Conservation (phyloP, 2,797 vertebrate genomes). For the Gallirallus australis region DNA sequence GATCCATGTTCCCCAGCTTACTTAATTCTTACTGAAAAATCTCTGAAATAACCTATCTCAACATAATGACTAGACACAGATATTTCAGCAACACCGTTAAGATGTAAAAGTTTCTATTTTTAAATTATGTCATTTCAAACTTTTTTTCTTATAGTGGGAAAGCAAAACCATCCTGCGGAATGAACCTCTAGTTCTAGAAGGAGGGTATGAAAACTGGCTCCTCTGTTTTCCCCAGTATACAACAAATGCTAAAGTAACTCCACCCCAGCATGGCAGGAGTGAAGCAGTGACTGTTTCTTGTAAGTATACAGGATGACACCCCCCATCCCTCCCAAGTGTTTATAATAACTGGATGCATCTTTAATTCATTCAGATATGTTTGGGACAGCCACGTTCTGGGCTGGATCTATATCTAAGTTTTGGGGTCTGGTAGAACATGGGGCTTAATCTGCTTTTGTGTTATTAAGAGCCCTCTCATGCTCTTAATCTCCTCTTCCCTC, state of each 20-base stretch:
- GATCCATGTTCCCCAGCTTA: not conserved
- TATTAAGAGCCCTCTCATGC: not conserved
- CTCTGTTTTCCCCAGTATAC: conserved; percentile 96
- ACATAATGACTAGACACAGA: not conserved
- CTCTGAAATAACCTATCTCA: not conserved
- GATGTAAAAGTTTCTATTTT: not conserved
- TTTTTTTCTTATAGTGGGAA: conserved; percentile 89
- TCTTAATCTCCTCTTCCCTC: not conserved
- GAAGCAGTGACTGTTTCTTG: conserved; percentile 86
- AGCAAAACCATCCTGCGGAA: conserved; percentile 89
- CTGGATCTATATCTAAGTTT: not conserved
- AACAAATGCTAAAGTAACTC: conserved; percentile 91
- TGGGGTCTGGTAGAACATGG: not conserved
- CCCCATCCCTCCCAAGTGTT: not conserved
- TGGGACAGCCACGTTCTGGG: not conserved
- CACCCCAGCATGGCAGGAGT: conserved; percentile 82
- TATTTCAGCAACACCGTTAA: not conserved
- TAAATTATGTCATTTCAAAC: conserved; percentile 5
- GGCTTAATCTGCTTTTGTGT: not conserved
- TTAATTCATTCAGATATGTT: not conserved
- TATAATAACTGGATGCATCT: not conserved
- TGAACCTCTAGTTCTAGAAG: conserved; percentile 94
- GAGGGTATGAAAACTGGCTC: conserved; percentile 98
- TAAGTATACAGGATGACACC: conserved; percentile 79
- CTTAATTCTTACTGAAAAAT: not conserved